These are phyloP conservation scores for Eptatretus burgeri DNA, from an alignment of 2,113 vertebrate genomes.

Conservation along the genomic window DNA sequence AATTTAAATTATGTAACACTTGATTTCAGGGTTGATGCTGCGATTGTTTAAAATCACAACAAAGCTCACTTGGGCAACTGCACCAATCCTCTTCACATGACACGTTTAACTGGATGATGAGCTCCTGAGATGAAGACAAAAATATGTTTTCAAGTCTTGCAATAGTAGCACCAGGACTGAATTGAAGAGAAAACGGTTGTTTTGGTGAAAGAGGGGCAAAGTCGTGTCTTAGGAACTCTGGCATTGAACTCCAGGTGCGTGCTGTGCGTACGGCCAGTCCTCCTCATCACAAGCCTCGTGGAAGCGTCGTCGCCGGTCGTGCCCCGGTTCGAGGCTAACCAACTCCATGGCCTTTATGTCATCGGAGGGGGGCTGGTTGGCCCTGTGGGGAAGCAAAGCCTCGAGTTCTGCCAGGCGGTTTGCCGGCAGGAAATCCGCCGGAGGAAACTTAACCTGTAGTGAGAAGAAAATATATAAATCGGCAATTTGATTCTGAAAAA, in stretches of 20 bases:
- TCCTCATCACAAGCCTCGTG: slow-evolving; percentile 49
- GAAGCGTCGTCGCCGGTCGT: slow-evolving; percentile 19
- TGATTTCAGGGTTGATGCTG: too few relatives aligned
- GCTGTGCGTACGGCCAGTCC: slow-evolving; percentile 15
- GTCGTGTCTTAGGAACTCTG: slow-evolving; percentile 16
- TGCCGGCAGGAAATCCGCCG: slow-evolving; percentile 14
- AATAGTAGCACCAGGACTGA: too few relatives aligned
- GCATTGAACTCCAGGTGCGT: slow-evolving; percentile 16
- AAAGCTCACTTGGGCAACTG: too few relatives aligned
- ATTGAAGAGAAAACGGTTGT: too few relatives aligned
- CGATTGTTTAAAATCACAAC: too few relatives aligned
- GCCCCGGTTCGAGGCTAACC: slow-evolving; percentile 24
- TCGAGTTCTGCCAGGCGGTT: slow-evolving; percentile 16
- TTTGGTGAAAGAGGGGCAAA: too few relatives aligned
- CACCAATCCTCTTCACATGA: too few relatives aligned
- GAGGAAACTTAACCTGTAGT: slow-evolving; percentile 17
- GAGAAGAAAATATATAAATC: fast-evolving
- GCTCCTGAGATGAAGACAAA: too few relatives aligned
- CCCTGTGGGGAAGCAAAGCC: slow-evolving; percentile 13
- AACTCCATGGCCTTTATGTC: slow-evolving; percentile 79
- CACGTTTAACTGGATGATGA: too few relatives aligned
- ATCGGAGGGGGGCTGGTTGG: slow-evolving; percentile 19
- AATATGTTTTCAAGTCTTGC: too few relatives aligned
- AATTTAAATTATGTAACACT: too few relatives aligned
- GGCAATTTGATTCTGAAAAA: too few relatives aligned